These are phyloP conservation scores for Pectinophora gossypiella DNA, from an alignment of 1,140 invertebrate genomes.

Conservation along the genomic window DNA sequence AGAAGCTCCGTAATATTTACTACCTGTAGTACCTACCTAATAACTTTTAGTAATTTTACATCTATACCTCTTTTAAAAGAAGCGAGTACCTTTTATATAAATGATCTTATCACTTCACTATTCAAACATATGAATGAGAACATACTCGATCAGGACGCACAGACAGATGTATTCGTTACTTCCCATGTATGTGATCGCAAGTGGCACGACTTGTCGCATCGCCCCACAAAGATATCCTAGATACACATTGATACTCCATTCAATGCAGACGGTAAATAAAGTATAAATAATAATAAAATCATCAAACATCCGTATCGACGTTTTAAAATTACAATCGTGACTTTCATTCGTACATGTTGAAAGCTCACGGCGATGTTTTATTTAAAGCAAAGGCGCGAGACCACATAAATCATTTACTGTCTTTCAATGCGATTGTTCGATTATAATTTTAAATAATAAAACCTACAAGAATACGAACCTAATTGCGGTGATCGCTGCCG, in stretches of 20 bases:
- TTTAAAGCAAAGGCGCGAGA: slow-evolving; percentile 64
- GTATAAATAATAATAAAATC: slow-evolving; percentile 53
- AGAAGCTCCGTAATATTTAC: no score
- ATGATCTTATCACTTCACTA: no score
- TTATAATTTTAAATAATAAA: slow-evolving; percentile 55
- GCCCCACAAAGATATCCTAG: background rate
- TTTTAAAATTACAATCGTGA: slow-evolving; percentile 73
- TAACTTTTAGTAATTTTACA: no score
- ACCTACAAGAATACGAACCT: slow-evolving; percentile 48
- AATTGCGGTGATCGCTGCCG: slow-evolving; percentile 35
- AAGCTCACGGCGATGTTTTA: slow-evolving; percentile 71
- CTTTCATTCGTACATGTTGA: slow-evolving; percentile 60
- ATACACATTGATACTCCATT: no score
- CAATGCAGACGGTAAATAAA: slow-evolving; percentile 13
- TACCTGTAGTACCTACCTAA: no score
- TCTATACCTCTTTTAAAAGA: no score
- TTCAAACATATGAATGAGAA: no score
- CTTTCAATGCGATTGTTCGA: slow-evolving; percentile 60
- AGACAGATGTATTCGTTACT: slow-evolving; percentile 53
- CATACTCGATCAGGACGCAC: no score
- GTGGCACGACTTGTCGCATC: background rate
- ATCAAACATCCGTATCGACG: slow-evolving; percentile 56
- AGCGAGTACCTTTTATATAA: no score
- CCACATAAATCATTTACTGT: slow-evolving; percentile 61
- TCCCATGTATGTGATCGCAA: background rate